Percentiles rank a stretch among this genome's conserved stretches.
Conservation (phyloP, 2,888 invertebrate species). For the Phaedon cochleariae region DNA sequence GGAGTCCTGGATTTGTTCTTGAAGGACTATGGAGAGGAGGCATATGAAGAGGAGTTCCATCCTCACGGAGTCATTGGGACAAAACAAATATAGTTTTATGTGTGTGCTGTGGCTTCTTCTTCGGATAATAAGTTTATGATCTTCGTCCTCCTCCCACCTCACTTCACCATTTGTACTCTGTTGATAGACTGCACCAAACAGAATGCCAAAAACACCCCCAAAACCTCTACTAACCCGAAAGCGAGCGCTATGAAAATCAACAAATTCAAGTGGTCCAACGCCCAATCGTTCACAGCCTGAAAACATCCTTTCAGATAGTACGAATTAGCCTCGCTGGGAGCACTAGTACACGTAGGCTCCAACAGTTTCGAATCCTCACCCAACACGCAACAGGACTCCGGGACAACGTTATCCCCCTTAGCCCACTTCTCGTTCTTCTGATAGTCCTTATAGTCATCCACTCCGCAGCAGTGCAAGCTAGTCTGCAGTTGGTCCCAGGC, state of each 20-base stretch:
- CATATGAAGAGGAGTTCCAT: constrained; percentile 72
- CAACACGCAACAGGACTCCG: constrained; percentile 73
- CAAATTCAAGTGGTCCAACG: constrained; percentile 70
- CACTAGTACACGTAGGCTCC: constrained; percentile 66
- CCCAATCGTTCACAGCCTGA: constrained; percentile 68
- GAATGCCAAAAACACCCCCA: constrained; percentile 73
- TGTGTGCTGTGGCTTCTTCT: too few relatives aligned
- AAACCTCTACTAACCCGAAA: constrained; percentile 67
- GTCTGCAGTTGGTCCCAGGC: constrained; percentile 76
- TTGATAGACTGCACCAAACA: constrained; percentile 70
- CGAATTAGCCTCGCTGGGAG: constrained; percentile 69
- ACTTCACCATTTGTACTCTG: background rate
- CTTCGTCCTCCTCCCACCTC: background rate
- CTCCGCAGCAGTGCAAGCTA: constrained; percentile 79
- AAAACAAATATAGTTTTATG: too few relatives aligned
- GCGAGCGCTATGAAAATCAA: constrained; percentile 70
- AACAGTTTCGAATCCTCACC: constrained; percentile 62
- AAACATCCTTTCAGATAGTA: constrained; percentile 78
- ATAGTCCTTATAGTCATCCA: constrained; percentile 75
- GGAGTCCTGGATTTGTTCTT: constrained; percentile 67
- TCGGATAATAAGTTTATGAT: too few relatives aligned
- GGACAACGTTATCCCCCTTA: constrained; percentile 66
- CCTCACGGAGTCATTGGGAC: too few relatives aligned
- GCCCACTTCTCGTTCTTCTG: constrained; percentile 65
- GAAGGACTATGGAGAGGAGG: constrained; percentile 67